Base-by-base conservation (phyloP, 2,888 invertebrate genomes). In the Cynaeus angustus region DNA sequence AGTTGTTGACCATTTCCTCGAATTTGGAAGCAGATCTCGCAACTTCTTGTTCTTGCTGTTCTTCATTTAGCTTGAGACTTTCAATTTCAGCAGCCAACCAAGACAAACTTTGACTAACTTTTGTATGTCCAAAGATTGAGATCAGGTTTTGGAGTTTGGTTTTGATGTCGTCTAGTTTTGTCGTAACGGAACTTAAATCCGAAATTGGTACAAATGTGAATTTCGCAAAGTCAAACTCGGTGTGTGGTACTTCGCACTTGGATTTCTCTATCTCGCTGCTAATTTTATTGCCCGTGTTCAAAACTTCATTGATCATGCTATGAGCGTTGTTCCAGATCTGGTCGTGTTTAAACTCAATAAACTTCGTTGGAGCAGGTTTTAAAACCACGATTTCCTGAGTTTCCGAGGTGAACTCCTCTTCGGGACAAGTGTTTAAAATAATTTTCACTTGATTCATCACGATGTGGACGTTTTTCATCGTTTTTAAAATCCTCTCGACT, bases 371-470 rank as follows among this genome's bases (percentile, higher is more conserved):
- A 10, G 71, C 73, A 14, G 78, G 72, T 72, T 81, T 68, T 12
- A 85, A 74, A 10, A 80, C 26, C 10, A 82, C 79, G 41, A 83
- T 73, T 56, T 80, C 77, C 0, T 69, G 48, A 12, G 73, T 58
- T 21, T 81, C 81, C n/a, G 79, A 53, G 6, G 73, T 72, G 41
- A 74, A 73, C 13, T 74, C 75, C 72, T 86, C 83, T 6, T 79
- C 78, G 0, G 92, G 91, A 66, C 89, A 89, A 70, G 89, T 89
- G 77, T 91, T 88, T 0, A 95, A 80, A 13, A 94, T 84, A 0
- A 93, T 82, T 66, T 86, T 84, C 76, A 92, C 90, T 80, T 96
- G 95, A 73, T 91, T 90, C 16, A 94, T 83, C 7, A 90, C 86
- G 65, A 89, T 86, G 38, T 86, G 83, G 5, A 86, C 79, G 61